phyloP scores from a whole-genome alignment of 2,888 invertebrate species.

The Pantelozetes paolii region DNA sequence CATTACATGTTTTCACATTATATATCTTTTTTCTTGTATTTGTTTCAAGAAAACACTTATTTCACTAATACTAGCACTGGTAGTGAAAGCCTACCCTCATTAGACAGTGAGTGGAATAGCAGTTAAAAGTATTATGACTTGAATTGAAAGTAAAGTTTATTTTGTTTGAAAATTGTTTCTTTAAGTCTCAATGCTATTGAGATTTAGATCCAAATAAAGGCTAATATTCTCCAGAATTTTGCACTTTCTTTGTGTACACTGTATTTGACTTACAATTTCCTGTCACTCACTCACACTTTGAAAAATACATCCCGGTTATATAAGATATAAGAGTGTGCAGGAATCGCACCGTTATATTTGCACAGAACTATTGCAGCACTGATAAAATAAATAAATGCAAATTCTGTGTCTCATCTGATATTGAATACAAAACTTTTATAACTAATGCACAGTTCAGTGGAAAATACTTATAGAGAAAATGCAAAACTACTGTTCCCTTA shows the following conservation, averaged over 20 bases:
- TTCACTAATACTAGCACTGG: too few relatives aligned
- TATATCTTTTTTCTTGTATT: too few relatives aligned
- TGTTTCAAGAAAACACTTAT: not conserved
- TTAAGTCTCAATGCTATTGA: too few relatives aligned
- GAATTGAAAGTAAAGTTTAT: too few relatives aligned
- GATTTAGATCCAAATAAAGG: too few relatives aligned
- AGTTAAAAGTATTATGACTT: too few relatives aligned
- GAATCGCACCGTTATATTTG: not conserved
- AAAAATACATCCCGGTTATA: too few relatives aligned
- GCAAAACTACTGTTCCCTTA: slow-evolving; percentile 1
- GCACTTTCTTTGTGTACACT: not conserved
- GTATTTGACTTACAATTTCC: slow-evolving; percentile 17
- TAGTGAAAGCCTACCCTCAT: too few relatives aligned
- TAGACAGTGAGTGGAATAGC: too few relatives aligned
- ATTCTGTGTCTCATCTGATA: not conserved
- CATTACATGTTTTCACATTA: not conserved
- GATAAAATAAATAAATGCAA: slow-evolving; percentile 17
- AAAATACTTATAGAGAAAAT: not conserved
- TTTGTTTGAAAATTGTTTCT: too few relatives aligned
- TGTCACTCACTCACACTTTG: slow-evolving; percentile 14
- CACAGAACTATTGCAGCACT: not conserved
- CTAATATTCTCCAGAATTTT: not conserved
- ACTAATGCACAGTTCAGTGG: not conserved
- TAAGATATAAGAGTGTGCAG: too few relatives aligned
- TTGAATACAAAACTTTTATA: not conserved